Evolutionary conservation across 2,888 invertebrate species (phyloP).

Genomic region (Lithophane ornitopus): DNA sequence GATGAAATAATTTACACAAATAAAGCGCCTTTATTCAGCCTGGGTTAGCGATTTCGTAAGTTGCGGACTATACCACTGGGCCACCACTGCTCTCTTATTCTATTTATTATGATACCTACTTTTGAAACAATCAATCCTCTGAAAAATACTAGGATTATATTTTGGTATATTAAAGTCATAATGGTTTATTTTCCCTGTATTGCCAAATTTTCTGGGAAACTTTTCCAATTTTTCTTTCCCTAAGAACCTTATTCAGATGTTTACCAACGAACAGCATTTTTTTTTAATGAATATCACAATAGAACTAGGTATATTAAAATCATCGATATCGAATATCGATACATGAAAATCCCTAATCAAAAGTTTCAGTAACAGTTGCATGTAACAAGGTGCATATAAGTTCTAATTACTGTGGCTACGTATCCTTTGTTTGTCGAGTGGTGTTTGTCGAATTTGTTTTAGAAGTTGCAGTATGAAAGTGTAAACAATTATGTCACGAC

Average conservation of each 20-base stretch:
- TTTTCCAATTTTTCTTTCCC: too few species aligned
- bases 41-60: too few species aligned
- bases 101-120: too few species aligned
- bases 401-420: constrained; percentile 2
- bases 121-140: not conserved
- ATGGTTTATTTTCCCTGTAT: not conserved
- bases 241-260: too few species aligned
- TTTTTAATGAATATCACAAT: not conserved
- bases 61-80: too few species aligned
- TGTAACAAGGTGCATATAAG: constrained; percentile 34
- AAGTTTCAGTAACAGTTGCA: constrained; percentile 21
- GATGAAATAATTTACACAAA: too few species aligned
- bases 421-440: constrained; percentile 1
- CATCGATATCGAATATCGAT: constrained; percentile 13
- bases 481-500: not conserved
- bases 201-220: too few species aligned
- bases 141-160: not conserved
- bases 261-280: too few species aligned
- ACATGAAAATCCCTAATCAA: constrained; percentile 9
- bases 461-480: not conserved
- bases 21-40: too few species aligned
- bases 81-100: too few species aligned
- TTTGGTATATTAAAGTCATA: not conserved
- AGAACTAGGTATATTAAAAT: not conserved
- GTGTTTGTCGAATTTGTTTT: not conserved